Percentiles rank a stretch among this genome's conserved stretches.
phyloP scores from a whole-genome alignment of 2,113 vertebrate species.

The Charadrius vociferus region DNA sequence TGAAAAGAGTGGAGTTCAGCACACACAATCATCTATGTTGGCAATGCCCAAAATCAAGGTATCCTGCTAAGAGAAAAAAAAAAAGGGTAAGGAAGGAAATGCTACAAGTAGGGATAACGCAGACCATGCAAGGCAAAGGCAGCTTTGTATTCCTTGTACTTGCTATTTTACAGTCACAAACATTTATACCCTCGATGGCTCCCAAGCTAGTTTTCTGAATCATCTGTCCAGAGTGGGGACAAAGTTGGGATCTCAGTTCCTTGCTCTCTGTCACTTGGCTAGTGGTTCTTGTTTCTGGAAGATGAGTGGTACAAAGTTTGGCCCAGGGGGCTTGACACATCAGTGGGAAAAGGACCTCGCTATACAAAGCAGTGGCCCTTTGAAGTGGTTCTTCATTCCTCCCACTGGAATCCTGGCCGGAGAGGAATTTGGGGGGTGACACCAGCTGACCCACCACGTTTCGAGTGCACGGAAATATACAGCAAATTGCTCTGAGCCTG shows the following conservation, averaged over 20 bases:
- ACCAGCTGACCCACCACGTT: neutral
- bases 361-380: neutral
- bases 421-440: neutral
- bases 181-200: neutral
- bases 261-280: neutral
- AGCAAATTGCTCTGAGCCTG: neutral
- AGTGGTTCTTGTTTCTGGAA: neutral
- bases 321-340: neutral
- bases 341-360: neutral
- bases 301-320: neutral
- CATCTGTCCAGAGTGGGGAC: neutral
- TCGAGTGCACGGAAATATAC: rapidly evolving
- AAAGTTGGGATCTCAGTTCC: neutral
- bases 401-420: neutral
- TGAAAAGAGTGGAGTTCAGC: neutral
- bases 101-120: rapidly evolving
- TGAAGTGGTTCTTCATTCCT: slow-evolving; percentile 13
- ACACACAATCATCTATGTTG: neutral
- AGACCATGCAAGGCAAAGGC: neutral
- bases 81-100: neutral
- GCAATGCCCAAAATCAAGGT: neutral
- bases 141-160: neutral
- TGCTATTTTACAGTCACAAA: neutral
- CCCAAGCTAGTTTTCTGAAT: neutral
- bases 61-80: neutral